Percentiles rank a stretch among this genome's conserved stretches.
These are phyloP conservation scores for Oceanodroma tethys DNA, from an alignment of 2,113 vertebrate species.

Conservation along the genomic window DNA sequence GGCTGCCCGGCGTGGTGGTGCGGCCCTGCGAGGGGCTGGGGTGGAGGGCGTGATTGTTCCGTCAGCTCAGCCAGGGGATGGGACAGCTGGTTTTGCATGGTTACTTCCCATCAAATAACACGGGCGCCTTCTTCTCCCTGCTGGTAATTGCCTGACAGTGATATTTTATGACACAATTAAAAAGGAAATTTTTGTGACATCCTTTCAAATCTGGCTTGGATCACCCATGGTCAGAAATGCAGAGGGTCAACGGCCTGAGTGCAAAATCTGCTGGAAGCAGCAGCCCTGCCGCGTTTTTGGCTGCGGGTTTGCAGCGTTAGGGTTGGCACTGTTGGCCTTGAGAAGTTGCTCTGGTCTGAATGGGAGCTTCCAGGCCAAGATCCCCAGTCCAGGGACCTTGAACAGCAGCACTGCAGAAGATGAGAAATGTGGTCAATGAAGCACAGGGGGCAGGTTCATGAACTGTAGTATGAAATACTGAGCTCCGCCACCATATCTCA, in stretches of 20 bases:
- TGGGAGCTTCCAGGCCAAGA: not conserved
- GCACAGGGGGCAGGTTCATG: not conserved
- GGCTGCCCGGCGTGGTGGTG: not conserved
- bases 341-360: accelerated
- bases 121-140: too few species aligned
- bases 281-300: accelerated
- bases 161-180: too few species aligned
- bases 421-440: not conserved
- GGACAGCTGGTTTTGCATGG: accelerated
- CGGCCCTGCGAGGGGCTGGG: not conserved
- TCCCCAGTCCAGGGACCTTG: not conserved
- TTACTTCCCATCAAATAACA: accelerated
- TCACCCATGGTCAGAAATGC: not conserved
- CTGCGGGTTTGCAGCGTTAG: not conserved
- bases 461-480: not conserved
- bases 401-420: not conserved
- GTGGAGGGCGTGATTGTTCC: accelerated
- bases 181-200: not conserved
- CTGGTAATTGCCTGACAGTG: not conserved
- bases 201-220: not conserved
- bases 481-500: accelerated
- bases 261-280: not conserved
- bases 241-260: not conserved
- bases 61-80: accelerated
- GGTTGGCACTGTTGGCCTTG: not conserved